Percentiles rank a stretch among this genome's conserved stretches.
Conservation (phyloP, 2,888 invertebrate species). For the Cremastinae sp. region DNA sequence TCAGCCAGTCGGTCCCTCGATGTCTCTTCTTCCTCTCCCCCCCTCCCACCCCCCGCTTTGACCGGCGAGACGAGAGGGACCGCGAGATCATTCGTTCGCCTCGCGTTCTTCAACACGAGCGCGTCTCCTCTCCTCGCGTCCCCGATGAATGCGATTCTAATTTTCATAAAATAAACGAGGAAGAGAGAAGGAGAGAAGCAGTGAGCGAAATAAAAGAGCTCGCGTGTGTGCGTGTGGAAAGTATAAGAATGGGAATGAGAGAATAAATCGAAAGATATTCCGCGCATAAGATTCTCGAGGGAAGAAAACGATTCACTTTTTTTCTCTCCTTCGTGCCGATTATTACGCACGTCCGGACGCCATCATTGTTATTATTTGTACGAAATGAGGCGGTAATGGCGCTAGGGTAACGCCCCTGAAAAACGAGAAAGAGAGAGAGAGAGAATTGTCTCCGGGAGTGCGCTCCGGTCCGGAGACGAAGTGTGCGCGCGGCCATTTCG, state of each 20-base stretch:
- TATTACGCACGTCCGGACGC: neutral
- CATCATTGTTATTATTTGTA: constrained; percentile 44
- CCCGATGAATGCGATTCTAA: constrained; percentile 12
- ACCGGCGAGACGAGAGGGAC: constrained; percentile 18
- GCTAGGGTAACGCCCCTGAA: constrained; percentile 77
- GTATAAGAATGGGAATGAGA: neutral
- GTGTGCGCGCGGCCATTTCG: constrained; percentile 59
- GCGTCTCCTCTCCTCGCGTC: neutral
- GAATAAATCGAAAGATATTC: neutral
- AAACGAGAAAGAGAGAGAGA: constrained; percentile 74
- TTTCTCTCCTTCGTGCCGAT: constrained; percentile 17
- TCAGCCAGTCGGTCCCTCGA: constrained; percentile 38
- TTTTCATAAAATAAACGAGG: constrained; percentile 47
- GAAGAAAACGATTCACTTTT: neutral
- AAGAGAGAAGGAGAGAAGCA: neutral
- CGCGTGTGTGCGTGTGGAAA: no score
- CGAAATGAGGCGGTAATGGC: constrained; percentile 63
- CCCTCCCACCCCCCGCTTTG: constrained; percentile 44
- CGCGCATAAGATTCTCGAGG: no score
- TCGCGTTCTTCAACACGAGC: constrained; percentile 35
- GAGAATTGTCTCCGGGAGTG: constrained; percentile 62
- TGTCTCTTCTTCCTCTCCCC: constrained; percentile 53
- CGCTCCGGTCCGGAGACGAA: constrained; percentile 41
- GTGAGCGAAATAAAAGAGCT: neutral
- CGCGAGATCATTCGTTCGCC: constrained; percentile 41